Percentiles rank a stretch among this genome's conserved stretches.
Conservation (phyloP, 1,140 invertebrate genomes). For the Diprion similis region DNA sequence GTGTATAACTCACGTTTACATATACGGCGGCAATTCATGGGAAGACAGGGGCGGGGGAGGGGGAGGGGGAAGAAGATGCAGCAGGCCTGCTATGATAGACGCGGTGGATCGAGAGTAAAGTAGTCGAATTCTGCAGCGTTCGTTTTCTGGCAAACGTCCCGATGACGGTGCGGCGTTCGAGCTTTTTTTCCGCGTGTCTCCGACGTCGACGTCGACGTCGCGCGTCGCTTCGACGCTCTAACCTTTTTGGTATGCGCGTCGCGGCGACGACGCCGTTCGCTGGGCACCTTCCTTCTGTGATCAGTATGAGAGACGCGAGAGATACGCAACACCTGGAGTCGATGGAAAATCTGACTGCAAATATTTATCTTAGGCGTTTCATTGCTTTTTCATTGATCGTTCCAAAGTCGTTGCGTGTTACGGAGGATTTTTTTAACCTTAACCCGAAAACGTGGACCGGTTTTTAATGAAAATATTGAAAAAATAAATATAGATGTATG, state of each 20-base stretch:
- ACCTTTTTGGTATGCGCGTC: not conserved
- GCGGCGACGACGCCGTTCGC: not conserved
- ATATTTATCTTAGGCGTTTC: not conserved
- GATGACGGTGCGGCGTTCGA: not conserved
- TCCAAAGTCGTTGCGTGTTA: not conserved
- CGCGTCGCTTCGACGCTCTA: not conserved
- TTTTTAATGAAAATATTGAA: too few relatives aligned
- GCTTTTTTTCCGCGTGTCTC: not conserved
- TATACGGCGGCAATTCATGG: too few relatives aligned
- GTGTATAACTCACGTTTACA: too few relatives aligned
- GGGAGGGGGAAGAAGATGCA: too few relatives aligned
- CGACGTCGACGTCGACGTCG: not conserved
- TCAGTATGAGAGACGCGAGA: not conserved
- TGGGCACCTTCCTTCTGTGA: not conserved
- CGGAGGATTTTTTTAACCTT: not conserved
- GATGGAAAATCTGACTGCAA: not conserved
- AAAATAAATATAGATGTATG: too few relatives aligned
- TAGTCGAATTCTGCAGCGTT: not conserved
- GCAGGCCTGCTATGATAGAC: too few relatives aligned
- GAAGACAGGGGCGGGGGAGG: too few relatives aligned
- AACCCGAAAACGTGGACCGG: too few relatives aligned
- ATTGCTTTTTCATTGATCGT: constrained; percentile 4
- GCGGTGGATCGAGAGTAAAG: not conserved
- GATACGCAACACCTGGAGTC: not conserved
- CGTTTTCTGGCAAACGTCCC: not conserved